Percentiles rank a stretch among this genome's conserved stretches.
Conservation (phyloP, 2,113 vertebrate genomes). For the Lamprotornis superbus region DNA sequence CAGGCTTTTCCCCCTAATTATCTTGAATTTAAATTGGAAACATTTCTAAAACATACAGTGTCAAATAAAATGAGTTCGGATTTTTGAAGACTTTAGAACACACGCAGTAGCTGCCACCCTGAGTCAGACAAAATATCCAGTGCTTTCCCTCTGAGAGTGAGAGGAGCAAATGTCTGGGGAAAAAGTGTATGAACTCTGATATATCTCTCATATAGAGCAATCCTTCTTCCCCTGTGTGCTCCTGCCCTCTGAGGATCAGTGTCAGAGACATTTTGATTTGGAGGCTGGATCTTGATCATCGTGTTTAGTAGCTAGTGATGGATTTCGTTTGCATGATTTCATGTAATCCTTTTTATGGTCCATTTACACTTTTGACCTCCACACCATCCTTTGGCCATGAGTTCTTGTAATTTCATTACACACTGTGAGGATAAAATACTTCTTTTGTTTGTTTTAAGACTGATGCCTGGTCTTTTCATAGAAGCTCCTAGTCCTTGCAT, state of each 20-base stretch:
- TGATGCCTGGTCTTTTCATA: neutral
- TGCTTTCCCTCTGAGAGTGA: neutral
- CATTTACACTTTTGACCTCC: slow-evolving; percentile 57
- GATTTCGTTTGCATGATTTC: slow-evolving; percentile 52
- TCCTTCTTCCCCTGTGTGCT: neutral
- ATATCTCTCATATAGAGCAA: neutral
- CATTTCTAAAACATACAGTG: neutral
- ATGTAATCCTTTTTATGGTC: slow-evolving; percentile 48
- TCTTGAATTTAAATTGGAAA: neutral
- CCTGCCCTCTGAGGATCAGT: neutral
- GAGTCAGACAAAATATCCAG: neutral
- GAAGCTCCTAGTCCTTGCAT: neutral
- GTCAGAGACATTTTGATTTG: slow-evolving; percentile 25
- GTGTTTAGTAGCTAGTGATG: slow-evolving; percentile 10
- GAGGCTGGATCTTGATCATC: slow-evolving; percentile 10
- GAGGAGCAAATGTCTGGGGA: neutral
- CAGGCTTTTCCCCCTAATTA: neutral
- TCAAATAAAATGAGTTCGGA: neutral
- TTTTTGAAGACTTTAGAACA: neutral
- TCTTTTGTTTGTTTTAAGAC: slow-evolving; percentile 46
- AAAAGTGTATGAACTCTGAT: neutral
- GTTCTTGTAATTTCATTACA: slow-evolving; percentile 37
- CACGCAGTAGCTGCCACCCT: neutral
- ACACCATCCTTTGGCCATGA: slow-evolving; percentile 27
- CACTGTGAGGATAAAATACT: slow-evolving; percentile 22